Conservation (phyloP, 1,140 invertebrate genomes). For the Riptortus pedestris region DNA sequence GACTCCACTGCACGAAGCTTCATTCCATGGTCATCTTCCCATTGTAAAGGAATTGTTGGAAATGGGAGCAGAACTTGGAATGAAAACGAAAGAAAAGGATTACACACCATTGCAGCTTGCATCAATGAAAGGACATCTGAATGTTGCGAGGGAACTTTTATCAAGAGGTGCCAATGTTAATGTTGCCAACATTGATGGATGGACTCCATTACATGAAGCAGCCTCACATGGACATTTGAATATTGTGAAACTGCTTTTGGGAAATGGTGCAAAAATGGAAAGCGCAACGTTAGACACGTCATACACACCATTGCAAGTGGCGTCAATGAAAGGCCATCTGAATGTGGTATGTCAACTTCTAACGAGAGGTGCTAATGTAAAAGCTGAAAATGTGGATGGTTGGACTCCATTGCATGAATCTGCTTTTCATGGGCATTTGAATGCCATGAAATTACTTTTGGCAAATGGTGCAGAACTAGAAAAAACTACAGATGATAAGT, state of each 20-base stretch:
- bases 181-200: not conserved
- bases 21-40: not conserved
- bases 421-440: not conserved
- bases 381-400: not conserved
- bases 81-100: not conserved
- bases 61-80: not conserved
- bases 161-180: not conserved
- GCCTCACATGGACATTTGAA: not conserved
- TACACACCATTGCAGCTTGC: not conserved
- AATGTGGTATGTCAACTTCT: not conserved
- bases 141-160: not conserved
- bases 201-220: not conserved
- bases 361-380: not conserved
- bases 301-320: not conserved
- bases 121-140: not conserved
- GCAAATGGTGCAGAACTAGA: not conserved
- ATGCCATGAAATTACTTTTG: not conserved
- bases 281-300: not conserved
- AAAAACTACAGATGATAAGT: not conserved
- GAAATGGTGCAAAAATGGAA: not conserved
- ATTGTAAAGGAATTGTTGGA: too few species aligned
- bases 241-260: not conserved
- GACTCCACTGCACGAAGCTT: not conserved
- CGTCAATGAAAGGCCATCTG: not conserved
- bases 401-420: not conserved